Percentiles rank a stretch among this genome's conserved stretches.
Conservation (phyloP, 1,140 invertebrate genomes). For the Pissodes strobi region DNA sequence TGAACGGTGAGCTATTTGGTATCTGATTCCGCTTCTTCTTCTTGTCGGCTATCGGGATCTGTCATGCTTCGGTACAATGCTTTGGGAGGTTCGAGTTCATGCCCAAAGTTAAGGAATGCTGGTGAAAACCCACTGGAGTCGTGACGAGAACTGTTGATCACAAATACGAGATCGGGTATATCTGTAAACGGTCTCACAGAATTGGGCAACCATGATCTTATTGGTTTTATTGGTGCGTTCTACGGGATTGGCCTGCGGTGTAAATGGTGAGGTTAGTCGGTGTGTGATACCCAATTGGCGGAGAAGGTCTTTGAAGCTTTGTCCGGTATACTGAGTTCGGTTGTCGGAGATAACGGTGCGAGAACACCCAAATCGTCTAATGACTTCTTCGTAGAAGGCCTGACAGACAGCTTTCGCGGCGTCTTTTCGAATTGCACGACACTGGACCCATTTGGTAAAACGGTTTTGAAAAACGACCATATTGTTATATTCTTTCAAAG, state of each 20-base stretch:
- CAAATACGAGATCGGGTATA: slow-evolving; percentile 2
- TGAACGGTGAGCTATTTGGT: too few species aligned
- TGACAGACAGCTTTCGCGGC: slow-evolving; percentile 39
- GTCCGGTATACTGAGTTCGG: slow-evolving; percentile 50
- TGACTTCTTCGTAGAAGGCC: slow-evolving; percentile 43
- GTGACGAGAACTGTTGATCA: neutral
- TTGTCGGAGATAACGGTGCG: slow-evolving; percentile 53
- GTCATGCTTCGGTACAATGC: too few species aligned
- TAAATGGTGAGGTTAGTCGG: slow-evolving; percentile 51
- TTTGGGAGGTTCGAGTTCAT: neutral
- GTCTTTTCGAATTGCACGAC: slow-evolving; percentile 38
- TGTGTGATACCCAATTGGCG: slow-evolving; percentile 20
- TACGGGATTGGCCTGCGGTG: slow-evolving; percentile 54
- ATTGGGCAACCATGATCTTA: slow-evolving; percentile 51
- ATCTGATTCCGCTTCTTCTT: too few species aligned
- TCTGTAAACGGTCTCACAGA: slow-evolving; percentile 42
- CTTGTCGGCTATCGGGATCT: too few species aligned
- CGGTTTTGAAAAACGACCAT: too few species aligned
- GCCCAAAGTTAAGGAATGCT: slow-evolving; percentile 18
- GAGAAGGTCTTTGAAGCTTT: neutral
- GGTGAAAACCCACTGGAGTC: slow-evolving; percentile 17
- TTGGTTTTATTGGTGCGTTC: slow-evolving; percentile 55
- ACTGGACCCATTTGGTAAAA: too few species aligned
- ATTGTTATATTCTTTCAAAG: too few species aligned
- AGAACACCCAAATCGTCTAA: slow-evolving; percentile 47